Percentiles rank a stretch among this genome's conserved stretches.
phyloP scores from a whole-genome alignment of 2,797 vertebrate species.

The Enteromius paludinosus region DNA sequence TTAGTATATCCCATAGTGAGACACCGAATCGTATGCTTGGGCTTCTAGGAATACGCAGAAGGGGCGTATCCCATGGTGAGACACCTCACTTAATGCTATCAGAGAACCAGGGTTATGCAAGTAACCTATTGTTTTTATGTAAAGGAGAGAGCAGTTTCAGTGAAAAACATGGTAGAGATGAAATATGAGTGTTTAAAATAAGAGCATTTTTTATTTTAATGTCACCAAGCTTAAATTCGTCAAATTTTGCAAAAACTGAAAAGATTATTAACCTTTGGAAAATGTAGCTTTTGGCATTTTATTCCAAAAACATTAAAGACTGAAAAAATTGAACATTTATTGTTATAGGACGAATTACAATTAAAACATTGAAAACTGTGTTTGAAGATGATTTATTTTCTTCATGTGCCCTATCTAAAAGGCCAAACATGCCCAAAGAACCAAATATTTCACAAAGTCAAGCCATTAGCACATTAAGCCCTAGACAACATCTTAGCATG shows the following conservation, averaged over 20 bases:
- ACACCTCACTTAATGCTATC: too few species aligned
- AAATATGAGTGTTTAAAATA: not conserved
- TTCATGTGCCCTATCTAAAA: not conserved
- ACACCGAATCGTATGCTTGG: too few species aligned
- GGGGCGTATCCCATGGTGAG: too few species aligned
- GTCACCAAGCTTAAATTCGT: not conserved
- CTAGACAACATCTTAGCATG: not conserved
- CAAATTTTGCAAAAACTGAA: not conserved
- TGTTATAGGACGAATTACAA: not conserved
- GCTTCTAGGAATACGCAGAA: too few species aligned
- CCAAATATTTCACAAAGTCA: not conserved
- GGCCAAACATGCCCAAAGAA: not conserved
- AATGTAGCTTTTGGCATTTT: not conserved
- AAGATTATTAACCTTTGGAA: not conserved
- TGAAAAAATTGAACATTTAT: not conserved
- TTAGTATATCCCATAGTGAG: too few species aligned
- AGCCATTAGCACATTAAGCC: constrained; percentile 9
- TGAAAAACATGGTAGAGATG: not conserved
- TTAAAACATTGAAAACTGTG: not conserved
- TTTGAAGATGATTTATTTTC: not conserved
- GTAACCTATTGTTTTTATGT: too few species aligned
- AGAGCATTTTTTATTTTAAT: not conserved
- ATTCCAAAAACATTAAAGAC: not conserved
- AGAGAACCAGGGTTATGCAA: too few species aligned
- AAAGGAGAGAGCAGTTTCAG: not conserved